These are phyloP conservation scores for Amitus sp. DNA, from an alignment of 2,888 invertebrate genomes.

Conservation along the genomic window DNA sequence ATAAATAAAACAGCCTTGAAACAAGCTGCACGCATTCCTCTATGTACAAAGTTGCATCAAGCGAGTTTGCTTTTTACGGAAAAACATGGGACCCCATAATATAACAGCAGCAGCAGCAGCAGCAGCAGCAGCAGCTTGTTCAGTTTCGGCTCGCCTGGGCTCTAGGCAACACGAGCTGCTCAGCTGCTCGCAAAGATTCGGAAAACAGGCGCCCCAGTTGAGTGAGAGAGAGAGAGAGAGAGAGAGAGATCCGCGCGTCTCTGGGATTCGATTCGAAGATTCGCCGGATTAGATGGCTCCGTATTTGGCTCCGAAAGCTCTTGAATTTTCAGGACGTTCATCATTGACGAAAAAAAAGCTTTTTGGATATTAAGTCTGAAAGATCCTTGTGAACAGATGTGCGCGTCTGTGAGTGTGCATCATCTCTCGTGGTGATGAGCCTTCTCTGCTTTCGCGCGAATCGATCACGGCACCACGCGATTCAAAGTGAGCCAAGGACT, in stretches of 20 bases:
- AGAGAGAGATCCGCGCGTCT: neutral
- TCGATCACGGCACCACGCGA: slow-evolving; percentile 39
- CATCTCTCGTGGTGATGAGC: slow-evolving; percentile 28
- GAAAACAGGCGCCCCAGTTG: slow-evolving; percentile 22
- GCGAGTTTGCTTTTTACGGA: too few relatives aligned
- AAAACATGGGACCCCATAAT: too few relatives aligned
- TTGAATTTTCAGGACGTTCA: too few relatives aligned
- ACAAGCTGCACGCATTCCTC: too few relatives aligned
- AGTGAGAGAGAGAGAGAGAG: neutral
- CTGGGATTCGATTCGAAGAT: too few relatives aligned
- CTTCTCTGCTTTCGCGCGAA: slow-evolving; percentile 26
- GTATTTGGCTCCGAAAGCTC: too few relatives aligned
- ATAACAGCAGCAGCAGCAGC: too few relatives aligned
- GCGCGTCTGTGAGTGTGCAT: slow-evolving; percentile 25
- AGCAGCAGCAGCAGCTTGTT: slow-evolving; percentile 51
- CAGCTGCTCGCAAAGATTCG: slow-evolving; percentile 14
- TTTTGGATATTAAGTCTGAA: too few relatives aligned
- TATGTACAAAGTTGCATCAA: too few relatives aligned
- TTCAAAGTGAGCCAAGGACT: slow-evolving; percentile 21
- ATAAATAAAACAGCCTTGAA: too few relatives aligned
- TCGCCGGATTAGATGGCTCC: too few relatives aligned
- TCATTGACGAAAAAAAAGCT: too few relatives aligned
- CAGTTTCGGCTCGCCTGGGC: slow-evolving; percentile 64
- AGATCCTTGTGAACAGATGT: slow-evolving; percentile 28
- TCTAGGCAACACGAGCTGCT: slow-evolving; percentile 53